Evolutionary conservation across 2,888 invertebrate genomes (phyloP), one percentile per base, ranked within the genome.

Genomic region (Microctonus hyperodae): DNA sequence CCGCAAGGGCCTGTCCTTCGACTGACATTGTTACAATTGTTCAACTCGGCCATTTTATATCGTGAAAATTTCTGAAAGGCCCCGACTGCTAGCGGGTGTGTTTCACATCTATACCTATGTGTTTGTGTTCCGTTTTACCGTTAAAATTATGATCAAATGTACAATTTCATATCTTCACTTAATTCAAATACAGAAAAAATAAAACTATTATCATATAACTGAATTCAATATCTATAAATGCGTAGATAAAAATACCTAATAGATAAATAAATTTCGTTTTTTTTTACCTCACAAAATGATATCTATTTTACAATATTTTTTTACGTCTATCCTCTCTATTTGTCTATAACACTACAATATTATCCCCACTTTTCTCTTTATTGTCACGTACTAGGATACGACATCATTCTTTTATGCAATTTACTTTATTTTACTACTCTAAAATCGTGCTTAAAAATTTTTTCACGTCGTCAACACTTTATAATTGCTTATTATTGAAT

Each of bases 21-120:
- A 11, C 53, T 63, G 63, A 67, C 57, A 62, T 67, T 67, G 58
- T 67, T 67, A 51, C 50, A 63, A 58, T 67, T 63, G 53, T 64
- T 58, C 44, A 44, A 59, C 44, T 51, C 67, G 67, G 67, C 67
- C 67, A 67, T 67, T 67, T 67, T 67, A 63, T 63, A 64, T 56
- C 58, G 53, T 59, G 67, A 64, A 67, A 67, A 67, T 58, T 58
- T 44, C 44, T 44, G 31, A 59, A 64, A 64, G 62, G 53, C 63
- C 40, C 37, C 31, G 25, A 51, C 51, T 60, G 48, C n/a, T n/a
- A n/a, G n/a, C 56, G 56, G 56, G 63, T 64, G 37, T 53, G 28
- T 11, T 25, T 31, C 22, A 40, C 40, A 9, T 64, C 13, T 37
- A 62, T 51, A 31, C 25, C 31, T 20, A 33, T 56, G 44, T 37